These are phyloP conservation scores for Clarias laeviceps DNA, from an alignment of 2,797 vertebrate genomes.

Conservation along the genomic window DNA sequence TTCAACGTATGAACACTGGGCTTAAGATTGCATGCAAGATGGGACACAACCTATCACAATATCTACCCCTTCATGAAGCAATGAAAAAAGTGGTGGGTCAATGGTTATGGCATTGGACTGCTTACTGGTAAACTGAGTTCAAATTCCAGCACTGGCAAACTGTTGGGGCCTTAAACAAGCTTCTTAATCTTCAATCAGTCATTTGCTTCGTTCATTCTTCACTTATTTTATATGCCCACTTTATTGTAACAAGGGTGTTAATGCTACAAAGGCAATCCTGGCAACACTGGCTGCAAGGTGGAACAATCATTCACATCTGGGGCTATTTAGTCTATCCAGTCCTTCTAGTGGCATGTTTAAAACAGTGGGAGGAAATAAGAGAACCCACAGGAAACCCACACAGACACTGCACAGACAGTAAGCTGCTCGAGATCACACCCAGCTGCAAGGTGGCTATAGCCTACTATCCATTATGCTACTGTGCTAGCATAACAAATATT, in stretches of 20 bases:
- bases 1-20: background rate
- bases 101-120: background rate
- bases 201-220: background rate
- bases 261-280: background rate
- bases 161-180: background rate
- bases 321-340: background rate
- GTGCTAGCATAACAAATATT: background rate
- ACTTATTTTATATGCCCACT: background rate
- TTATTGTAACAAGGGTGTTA: background rate
- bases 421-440: background rate
- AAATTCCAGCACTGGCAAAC: background rate
- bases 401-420: conserved; percentile 11
- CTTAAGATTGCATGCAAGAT: background rate
- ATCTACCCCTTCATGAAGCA: background rate
- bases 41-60: background rate
- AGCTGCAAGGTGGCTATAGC: background rate
- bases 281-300: background rate
- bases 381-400: background rate
- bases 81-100: background rate
- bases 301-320: background rate
- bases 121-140: background rate
- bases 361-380: background rate
- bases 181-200: background rate
- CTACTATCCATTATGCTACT: background rate
- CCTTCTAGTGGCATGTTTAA: background rate